Base-by-base conservation (phyloP, 2,797 vertebrate species). In the Hypotaenidia okinawae region DNA sequence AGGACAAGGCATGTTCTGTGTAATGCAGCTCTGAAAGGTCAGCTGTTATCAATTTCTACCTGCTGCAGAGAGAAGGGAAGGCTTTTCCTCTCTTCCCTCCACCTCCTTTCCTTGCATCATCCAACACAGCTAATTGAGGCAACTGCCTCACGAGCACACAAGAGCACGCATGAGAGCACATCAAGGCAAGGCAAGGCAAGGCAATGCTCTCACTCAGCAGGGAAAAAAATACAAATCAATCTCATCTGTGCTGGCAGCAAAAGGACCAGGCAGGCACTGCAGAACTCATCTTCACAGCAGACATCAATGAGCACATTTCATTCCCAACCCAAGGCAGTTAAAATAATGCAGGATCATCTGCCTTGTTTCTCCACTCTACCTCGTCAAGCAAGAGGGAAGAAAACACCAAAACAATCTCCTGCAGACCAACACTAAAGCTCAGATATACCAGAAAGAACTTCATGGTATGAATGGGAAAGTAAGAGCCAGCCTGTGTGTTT, bases 91-190 rank as follows among this genome's bases (percentile, higher is more conserved):
- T 10, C 18, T 13, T n/a, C 54, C n/a, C 27, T 62, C 25, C 37
- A 22, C 23, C 35, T 77, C 35, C 2, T 28, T 35, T 10, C 47
- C 21, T 81, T 8, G 2, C 37, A 32, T 43, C 54, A 86, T 23
- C 41, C 54, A 58, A 7, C 49, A 13, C n/a, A 30, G 45, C 41
- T 66, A 81, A 39, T 4, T 30, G 41, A 75, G 23, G 10, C 39
- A 72, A 54, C n/a, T 15, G 24, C 59, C 35, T 67, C 14, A 13
- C 0, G 1, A 76, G n/a, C 32, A 7, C 6, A 12, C 11, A 35
- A 66, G 62, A 76, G 57, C 54, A 85, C 16, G 5, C 18, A 24
- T 6, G 14, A 41, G 39, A 41, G 39, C 39, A 41, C 39, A 41
- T 15, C 39, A 12, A 37, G n/a, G n/a, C n/a, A 35, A 35, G 33